Conservation (phyloP, 2,797 vertebrate species). For the Acrocephalus scirpaceus region DNA sequence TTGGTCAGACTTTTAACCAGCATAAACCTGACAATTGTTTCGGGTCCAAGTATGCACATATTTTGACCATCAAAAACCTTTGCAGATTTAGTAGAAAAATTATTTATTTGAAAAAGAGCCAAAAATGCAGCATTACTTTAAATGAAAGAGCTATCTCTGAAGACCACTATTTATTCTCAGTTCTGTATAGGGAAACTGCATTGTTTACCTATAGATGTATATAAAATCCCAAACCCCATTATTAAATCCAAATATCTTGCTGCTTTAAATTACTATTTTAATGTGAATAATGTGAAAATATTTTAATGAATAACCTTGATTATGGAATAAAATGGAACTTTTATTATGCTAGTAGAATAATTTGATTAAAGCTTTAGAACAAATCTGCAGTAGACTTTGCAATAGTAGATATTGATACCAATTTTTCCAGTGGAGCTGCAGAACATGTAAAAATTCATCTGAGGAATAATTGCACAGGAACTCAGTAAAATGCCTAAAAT, state of each 20-base stretch:
- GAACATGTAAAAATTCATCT: not conserved
- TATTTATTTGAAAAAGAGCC: not conserved
- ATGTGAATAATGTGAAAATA: not conserved
- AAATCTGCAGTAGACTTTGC: not conserved
- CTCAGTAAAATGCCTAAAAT: not conserved
- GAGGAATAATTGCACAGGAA: not conserved
- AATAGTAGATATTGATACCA: not conserved
- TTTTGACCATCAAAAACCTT: not conserved
- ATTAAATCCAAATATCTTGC: not conserved
- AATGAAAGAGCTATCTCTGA: not conserved
- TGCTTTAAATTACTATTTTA: not conserved
- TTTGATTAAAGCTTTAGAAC: not conserved
- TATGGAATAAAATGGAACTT: not conserved
- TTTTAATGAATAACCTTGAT: not conserved
- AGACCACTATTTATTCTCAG: not conserved
- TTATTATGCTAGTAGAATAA: not conserved
- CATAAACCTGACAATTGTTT: constrained; percentile 9
- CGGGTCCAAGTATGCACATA: not conserved
- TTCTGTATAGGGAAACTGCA: not conserved
- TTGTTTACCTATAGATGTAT: not conserved
- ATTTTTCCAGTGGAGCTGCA: not conserved
- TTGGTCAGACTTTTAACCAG: not conserved
- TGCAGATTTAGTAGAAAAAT: not conserved
- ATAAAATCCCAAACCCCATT: not conserved
- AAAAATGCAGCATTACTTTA: not conserved